Base-by-base conservation (phyloP, 2,888 invertebrate genomes). In the Spodoptera littoralis region DNA sequence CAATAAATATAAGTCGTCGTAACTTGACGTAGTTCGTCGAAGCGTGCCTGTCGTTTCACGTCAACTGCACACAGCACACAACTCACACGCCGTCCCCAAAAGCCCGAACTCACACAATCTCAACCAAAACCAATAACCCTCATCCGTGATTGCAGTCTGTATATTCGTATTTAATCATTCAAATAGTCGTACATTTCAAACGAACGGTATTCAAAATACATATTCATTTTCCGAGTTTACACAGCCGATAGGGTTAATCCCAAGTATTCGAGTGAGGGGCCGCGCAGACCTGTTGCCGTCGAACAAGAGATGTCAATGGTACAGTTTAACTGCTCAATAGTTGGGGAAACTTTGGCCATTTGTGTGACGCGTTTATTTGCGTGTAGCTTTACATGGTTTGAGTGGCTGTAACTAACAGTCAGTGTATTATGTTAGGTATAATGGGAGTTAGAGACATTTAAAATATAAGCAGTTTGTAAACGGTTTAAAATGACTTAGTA, bases 141-240 rank as follows among this genome's bases (percentile, higher is more conserved):
- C 47, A 60, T 54, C 50, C 42, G 67, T 42, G 60, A 60, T 45
- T 46, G 59, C 62, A 46, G 43, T 27, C 69, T 50, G 46, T 62
- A 43, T 64, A 43, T 64, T 69, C 45, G 36, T 55, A 75, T 65
- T 66, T 62, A 77, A 72, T 75, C 60, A 75, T 66, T 77, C 62
- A 72, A 65, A 61, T 54, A 11, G 51, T 45, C n/a, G 45, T 56
- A 68, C 59, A 68, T 77, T 72, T 58, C 36, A 55, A 69, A 60
- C 44, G 54, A 53, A 60, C n/a, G 30, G 30, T 57, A 68, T 77
- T 74, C 78, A 74, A 69, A 76, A 77, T 76, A 73, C 74, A 76
- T 76, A 77, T 74, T 76, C 78, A 76, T 76, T 69, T 64, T 64
- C 48, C 44, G 50, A 54, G 50, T 71, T 71, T 69, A 69, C 78